phyloP scores from a whole-genome alignment of 2,888 invertebrate species.

The Cybosia mesomella region DNA sequence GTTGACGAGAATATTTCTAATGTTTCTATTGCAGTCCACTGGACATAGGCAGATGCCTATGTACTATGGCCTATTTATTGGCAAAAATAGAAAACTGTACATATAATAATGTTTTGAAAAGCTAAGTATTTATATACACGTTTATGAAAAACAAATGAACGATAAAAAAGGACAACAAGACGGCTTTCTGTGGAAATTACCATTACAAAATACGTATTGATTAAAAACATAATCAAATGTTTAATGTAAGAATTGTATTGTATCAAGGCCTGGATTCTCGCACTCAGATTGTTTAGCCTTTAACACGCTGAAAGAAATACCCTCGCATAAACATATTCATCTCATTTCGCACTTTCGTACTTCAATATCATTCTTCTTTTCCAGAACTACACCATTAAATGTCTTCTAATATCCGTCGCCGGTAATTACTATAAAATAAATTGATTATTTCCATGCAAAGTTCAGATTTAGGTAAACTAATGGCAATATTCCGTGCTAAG shows the following conservation, averaged over 20 bases:
- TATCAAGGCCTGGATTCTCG: slow-evolving; percentile 6
- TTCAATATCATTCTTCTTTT: slow-evolving; percentile 22
- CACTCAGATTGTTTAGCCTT: slow-evolving; percentile 11
- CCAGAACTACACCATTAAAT: slow-evolving; percentile 26
- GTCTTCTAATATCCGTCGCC: slow-evolving; percentile 13
- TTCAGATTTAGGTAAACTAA: slow-evolving; percentile 31
- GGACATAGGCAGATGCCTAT: no score
- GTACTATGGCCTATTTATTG: no score
- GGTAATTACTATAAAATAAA: slow-evolving; percentile 35
- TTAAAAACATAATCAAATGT: not conserved
- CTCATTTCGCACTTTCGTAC: slow-evolving; percentile 26
- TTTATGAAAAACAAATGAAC: no score
- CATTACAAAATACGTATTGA: not conserved
- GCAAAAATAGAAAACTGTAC: no score
- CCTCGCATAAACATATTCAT: not conserved
- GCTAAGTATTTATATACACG: no score
- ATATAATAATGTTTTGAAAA: no score
- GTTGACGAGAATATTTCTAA: no score
- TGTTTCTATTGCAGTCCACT: no score
- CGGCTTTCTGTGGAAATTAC: not conserved
- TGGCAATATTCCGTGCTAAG: slow-evolving; percentile 16
- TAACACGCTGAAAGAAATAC: not conserved
- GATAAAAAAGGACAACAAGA: no score
- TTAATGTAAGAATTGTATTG: slow-evolving; percentile 10
- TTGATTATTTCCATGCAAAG: slow-evolving; percentile 41